A percentile compares a stretch with the other conserved stretches of the same genome.
phyloP scores from a whole-genome alignment of 2,113 vertebrate genomes.

The Neolamprologus brichardi region DNA sequence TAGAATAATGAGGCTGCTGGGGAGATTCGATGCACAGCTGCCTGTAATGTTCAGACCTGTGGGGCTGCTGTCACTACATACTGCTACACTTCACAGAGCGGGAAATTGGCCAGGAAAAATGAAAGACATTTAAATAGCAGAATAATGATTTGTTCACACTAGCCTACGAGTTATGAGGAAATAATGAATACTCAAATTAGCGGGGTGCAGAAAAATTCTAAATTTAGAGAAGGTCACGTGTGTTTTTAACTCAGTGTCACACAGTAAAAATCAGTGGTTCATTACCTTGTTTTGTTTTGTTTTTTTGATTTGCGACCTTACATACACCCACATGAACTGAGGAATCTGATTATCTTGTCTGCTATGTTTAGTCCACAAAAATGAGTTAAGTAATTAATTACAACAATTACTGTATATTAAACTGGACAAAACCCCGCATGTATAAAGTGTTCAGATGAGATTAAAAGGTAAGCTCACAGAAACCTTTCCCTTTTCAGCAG shows the following conservation, averaged over 20 bases:
- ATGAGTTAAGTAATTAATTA: background rate
- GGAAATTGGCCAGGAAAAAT: constrained; percentile 2
- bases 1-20: constrained; percentile 66
- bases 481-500: background rate
- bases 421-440: background rate
- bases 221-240: background rate
- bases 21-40: constrained; percentile 36
- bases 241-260: background rate
- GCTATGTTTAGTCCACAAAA: background rate
- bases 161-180: background rate
- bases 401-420: background rate
- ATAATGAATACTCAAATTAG: background rate
- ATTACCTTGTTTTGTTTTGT: background rate
- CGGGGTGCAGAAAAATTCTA: background rate
- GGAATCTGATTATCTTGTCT: background rate
- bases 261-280: background rate
- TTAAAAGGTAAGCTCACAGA: background rate
- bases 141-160: background rate
- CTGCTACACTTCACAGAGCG: constrained; percentile 4
- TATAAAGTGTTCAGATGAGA: background rate
- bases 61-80: background rate
- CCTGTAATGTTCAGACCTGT: background rate
- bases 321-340: background rate
- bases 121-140: background rate
- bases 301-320: background rate